These are phyloP conservation scores for Ciona savignyi DNA, from an alignment of 23 tunicate species.

Conservation along the genomic window DNA sequence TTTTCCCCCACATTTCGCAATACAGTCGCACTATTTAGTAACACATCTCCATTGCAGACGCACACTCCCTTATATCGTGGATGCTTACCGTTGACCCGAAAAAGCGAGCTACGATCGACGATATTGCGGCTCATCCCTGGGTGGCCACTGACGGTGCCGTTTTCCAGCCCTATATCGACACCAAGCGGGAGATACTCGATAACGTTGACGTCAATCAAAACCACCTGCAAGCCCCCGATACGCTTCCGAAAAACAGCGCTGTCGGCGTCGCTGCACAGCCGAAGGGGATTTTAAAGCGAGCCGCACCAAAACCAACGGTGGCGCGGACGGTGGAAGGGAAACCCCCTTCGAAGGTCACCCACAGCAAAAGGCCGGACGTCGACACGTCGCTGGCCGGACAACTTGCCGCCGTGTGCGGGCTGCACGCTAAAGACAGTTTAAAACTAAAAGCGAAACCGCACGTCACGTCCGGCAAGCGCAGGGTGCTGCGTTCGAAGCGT, in stretches of 20 bases:
- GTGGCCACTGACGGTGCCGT: neutral
- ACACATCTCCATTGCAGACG: slow-evolving; percentile 24
- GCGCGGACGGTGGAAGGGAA: slow-evolving; percentile 3
- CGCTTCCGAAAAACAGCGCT: neutral
- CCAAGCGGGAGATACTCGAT: neutral
- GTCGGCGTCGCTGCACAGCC: neutral
- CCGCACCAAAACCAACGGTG: neutral
- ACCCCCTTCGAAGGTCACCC: neutral
- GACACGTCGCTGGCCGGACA: slow-evolving; percentile 37
- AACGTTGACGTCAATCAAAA: slow-evolving; percentile 4
- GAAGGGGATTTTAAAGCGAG: slow-evolving; percentile 15
- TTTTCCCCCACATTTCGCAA: too few relatives aligned
- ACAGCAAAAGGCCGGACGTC: neutral
- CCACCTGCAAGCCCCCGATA: neutral
- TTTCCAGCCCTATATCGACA: neutral
- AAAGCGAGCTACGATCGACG: slow-evolving; percentile 58
- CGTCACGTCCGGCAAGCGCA: slow-evolving; percentile 36
- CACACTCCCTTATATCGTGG: slow-evolving; percentile 34
- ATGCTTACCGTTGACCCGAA: slow-evolving; percentile 54
- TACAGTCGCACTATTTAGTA: too few relatives aligned
- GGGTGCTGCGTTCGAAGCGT: slow-evolving; percentile 40
- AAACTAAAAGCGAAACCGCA: slow-evolving; percentile 65
- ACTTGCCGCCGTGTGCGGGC: slow-evolving; percentile 63
- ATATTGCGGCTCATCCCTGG: slow-evolving; percentile 48
- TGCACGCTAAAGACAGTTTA: slow-evolving; percentile 63